Evolutionary conservation across 2,888 invertebrate species (phyloP), one percentile per base, ranked within the genome.

Genomic region (Drosophila planitibia): DNA sequence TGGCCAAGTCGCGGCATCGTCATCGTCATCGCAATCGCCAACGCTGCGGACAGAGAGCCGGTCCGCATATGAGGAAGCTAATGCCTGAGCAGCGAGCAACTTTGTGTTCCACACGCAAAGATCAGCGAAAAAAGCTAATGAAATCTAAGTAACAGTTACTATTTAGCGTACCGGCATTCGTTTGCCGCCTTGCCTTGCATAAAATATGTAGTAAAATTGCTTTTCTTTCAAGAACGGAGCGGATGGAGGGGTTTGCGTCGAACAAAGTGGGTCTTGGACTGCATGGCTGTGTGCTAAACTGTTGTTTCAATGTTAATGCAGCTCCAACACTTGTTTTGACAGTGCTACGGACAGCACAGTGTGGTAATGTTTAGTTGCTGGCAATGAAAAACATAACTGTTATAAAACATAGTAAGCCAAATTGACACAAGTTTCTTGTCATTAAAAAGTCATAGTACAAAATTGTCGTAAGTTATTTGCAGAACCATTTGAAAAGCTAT

Each of bases 141-240:
- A 89, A 86, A 85, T 85, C 90, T 78, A 76, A 87, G 70, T 80
- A 89, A 85, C 85, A 89, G 90, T 85, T 85, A 89, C 83, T 82
- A 82, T 85, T 87, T 80, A 87, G 85, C 82, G 88, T 85, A 37
- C 70, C 33, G 73, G 14, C 58, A 35, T 51, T 44, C 30, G 65
- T 37, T 41, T 65, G 69, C 68, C 69, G 14, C 30, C 49, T n/a
- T 57, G 28, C 49, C 33, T 57, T 57, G 68, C 69, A 82, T 79
- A 73, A 85, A 84, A 75, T 87, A 82, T 85, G 74, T 80, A 67
- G 75, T 68, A 65, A 89, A 85, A 85, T 89, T 66, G 75, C 69
- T 85, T 89, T 87, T 85, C 70, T 64, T 68, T 60, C n/a, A 22
- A 3, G 37, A 7, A 32, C 14, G 25, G 44, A 14, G 37, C 37